Base-by-base conservation (phyloP, 92 coral and sea anemone species). In the Heteractis magnifica region DNA sequence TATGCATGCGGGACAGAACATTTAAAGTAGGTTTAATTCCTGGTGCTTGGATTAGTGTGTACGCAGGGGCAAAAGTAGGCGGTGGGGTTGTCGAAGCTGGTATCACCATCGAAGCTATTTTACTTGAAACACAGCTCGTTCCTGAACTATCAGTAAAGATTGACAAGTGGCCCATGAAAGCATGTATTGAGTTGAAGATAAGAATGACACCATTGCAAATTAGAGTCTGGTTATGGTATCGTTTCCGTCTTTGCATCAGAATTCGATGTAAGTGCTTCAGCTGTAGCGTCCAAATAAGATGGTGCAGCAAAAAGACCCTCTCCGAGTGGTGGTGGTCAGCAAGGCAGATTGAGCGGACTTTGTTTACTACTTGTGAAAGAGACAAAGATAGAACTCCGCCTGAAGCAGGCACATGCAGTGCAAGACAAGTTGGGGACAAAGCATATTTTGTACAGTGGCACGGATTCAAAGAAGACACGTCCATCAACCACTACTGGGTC, bases 401-500 rank as follows among this genome's bases (percentile, higher is more conserved):
- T 0, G 65, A 59, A 0, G 92, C 86, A 0, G 98, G 98, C 7
- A 77, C 70, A 4, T 94, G 98, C 77, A 71, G 5, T 20, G 98
- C 98, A 68, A 87, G 80, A 44, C 98, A 94, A 41, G 89, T 86
- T 5, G 92, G 87, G n/a, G 94, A 92, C 70, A 90, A 84, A 34
- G 74, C 81, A 15, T 94, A 94, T 79, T 90, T 90, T 56, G 89
- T 90, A 6, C 91, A 92, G 78, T 94, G 98, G 98, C 85, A 89
- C 71, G 94, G 97, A 14, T 94, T 94, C 62, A 87, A 85, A 75
- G 98, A 94, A 73, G 94, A 94, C 84, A 92, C 93, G 15, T 76
- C 78, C 20, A 94, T 94, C 72, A 82, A 77, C 51, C 23, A 83
- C 51, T 94, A 94, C 73, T 77, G 83, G 64, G 94, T 94, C 41